Evolutionary conservation across 2,113 vertebrate genomes (phyloP).

Genomic region (Zapus hudsonius): DNA sequence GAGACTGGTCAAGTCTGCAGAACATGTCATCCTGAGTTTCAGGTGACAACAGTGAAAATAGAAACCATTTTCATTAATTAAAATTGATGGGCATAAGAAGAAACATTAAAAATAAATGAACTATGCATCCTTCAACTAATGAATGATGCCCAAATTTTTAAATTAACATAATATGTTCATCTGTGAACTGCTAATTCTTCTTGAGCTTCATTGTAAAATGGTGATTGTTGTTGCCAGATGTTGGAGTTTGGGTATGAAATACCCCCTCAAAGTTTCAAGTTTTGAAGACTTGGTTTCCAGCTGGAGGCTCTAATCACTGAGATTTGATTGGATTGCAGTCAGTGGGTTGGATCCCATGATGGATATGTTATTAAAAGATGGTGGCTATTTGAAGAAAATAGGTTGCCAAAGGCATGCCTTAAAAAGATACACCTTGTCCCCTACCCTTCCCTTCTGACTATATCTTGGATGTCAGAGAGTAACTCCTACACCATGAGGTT

Average conservation of each 20-base stretch:
- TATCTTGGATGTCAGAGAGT: neutral
- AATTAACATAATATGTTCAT: neutral
- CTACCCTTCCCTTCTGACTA: neutral
- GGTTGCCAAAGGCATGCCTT: neutral
- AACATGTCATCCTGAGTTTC: neutral
- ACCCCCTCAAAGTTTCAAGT: neutral
- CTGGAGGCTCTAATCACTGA: neutral
- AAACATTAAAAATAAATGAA: too few species aligned
- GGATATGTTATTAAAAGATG: neutral
- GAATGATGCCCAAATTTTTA: neutral
- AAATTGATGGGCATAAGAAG: neutral
- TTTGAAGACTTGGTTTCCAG: neutral
- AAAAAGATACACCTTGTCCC: neutral
- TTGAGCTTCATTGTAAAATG: neutral
- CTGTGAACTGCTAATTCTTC: neutral
- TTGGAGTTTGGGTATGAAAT: neutral
- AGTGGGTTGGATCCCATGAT: neutral
- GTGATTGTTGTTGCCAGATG: neutral
- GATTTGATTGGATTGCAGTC: neutral
- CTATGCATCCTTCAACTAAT: neutral
- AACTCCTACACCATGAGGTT: fast-evolving
- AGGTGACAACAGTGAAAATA: neutral
- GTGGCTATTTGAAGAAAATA: neutral
- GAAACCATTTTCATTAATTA: neutral
- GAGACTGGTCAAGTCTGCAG: neutral